Evolutionary conservation across 2,888 invertebrate species (phyloP).

Genomic region (Masnerella sp.): DNA sequence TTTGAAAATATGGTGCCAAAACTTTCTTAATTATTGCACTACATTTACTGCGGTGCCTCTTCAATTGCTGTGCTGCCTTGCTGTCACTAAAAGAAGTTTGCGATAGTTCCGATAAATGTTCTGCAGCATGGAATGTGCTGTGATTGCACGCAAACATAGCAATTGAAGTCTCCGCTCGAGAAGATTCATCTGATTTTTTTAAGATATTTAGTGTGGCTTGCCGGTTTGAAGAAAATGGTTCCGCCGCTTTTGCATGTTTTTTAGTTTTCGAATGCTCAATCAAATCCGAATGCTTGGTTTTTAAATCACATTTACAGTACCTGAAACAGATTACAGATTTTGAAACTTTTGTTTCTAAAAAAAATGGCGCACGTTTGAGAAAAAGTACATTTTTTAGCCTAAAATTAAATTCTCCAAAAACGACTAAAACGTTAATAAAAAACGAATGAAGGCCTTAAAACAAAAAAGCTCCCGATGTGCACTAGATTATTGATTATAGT

Average conservation of each 20-base stretch:
- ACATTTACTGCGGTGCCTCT: slow-evolving; percentile 63
- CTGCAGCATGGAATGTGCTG: background rate
- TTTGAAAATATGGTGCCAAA: slow-evolving; percentile 51
- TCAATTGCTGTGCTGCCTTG: slow-evolving; percentile 40
- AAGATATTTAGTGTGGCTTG: background rate
- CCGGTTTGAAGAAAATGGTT: slow-evolving; percentile 9
- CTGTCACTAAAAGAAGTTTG: slow-evolving; percentile 37
- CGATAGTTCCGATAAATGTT: slow-evolving; percentile 35
- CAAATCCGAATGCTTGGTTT: slow-evolving; percentile 1
- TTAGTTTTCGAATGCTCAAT: background rate
- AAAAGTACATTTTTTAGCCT: too few relatives aligned
- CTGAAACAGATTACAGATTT: too few relatives aligned
- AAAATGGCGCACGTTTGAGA: too few relatives aligned
- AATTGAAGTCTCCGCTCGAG: slow-evolving; percentile 5
- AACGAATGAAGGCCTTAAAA: too few relatives aligned
- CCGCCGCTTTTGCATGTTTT: slow-evolving; percentile 1
- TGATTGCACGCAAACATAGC: slow-evolving; percentile 3
- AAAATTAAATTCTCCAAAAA: too few relatives aligned
- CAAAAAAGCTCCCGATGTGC: too few relatives aligned
- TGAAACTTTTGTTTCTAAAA: too few relatives aligned
- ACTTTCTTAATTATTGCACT: slow-evolving; percentile 59
- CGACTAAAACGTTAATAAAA: too few relatives aligned
- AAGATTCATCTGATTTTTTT: background rate
- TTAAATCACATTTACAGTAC: slow-evolving; percentile 11
- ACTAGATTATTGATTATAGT: too few relatives aligned